These are phyloP conservation scores for Deilephila porcellus DNA, from an alignment of 2,888 invertebrate genomes.

Conservation along the genomic window DNA sequence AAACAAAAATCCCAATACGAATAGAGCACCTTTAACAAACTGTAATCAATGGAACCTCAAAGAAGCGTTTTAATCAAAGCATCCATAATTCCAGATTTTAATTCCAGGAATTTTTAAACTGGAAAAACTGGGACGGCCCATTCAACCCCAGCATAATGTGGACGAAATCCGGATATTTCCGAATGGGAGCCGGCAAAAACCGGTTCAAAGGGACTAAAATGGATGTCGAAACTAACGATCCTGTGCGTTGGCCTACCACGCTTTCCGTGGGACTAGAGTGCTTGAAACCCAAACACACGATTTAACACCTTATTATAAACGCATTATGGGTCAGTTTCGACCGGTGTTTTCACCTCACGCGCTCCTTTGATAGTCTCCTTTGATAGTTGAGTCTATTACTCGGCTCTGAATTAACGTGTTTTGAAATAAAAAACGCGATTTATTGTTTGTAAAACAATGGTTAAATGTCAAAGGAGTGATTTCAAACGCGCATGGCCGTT, in stretches of 20 bases:
- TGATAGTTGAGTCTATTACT: constrained; percentile 10
- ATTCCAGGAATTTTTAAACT: constrained; percentile 9
- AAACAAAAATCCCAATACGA: not conserved
- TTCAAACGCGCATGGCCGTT: not conserved
- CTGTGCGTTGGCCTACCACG: constrained; percentile 33
- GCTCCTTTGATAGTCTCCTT: constrained; percentile 12
- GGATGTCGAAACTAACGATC: constrained; percentile 66
- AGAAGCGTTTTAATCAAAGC: constrained; percentile 23
- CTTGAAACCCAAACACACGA: not conserved
- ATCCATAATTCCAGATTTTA: constrained; percentile 23
- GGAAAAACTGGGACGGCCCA: constrained; percentile 19
- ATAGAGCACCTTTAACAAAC: not conserved
- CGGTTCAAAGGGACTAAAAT: constrained; percentile 55
- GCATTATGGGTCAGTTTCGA: not conserved
- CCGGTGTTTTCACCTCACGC: not conserved
- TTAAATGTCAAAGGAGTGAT: constrained; percentile 3
- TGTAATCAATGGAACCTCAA: constrained; percentile 6
- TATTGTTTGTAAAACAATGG: constrained; percentile 21
- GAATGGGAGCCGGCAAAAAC: constrained; percentile 58
- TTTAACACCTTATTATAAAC: not conserved
- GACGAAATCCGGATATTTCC: constrained; percentile 56
- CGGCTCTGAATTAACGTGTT: constrained; percentile 10
- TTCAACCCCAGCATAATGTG: constrained; percentile 34
- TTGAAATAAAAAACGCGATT: constrained; percentile 13
- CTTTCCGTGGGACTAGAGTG: not conserved